These are phyloP conservation scores for Listronotus oregonensis DNA, from an alignment of 1,140 invertebrate species.

Conservation along the genomic window DNA sequence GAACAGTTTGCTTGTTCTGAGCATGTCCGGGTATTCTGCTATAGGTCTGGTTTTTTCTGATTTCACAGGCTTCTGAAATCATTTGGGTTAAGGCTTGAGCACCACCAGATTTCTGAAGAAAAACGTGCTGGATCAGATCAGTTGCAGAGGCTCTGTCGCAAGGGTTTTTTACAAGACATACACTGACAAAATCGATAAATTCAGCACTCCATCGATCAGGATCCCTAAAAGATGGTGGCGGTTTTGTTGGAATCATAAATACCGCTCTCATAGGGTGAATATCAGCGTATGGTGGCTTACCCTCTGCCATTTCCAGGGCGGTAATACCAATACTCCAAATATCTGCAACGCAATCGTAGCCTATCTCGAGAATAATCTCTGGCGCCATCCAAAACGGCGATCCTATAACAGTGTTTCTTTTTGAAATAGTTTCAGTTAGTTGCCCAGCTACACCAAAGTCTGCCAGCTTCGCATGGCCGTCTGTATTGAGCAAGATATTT, in stretches of 20 bases:
- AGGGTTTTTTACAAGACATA: constrained; percentile 92
- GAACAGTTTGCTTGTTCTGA: constrained; percentile 39
- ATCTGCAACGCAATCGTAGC: constrained; percentile 98
- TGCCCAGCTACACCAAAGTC: constrained; percentile 99
- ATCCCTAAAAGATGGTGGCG: constrained; percentile 96
- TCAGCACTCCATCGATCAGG: constrained; percentile 94
- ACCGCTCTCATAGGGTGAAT: constrained; percentile 99
- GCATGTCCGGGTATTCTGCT: constrained; percentile 56
- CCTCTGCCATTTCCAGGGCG: constrained; percentile 98
- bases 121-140: constrained; percentile 88
- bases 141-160: constrained; percentile 92
- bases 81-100: constrained; percentile 84
- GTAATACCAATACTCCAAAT: constrained; percentile 99
- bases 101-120: constrained; percentile 81
- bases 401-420: constrained; percentile 97
- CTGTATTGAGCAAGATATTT: constrained; percentile 98
- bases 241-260: constrained; percentile 99
- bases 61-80: constrained; percentile 91
- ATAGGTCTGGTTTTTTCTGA: constrained; percentile 79
- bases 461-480: constrained; percentile 97
- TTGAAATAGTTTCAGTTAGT: constrained; percentile 99
- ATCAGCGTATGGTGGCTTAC: constrained; percentile 97
- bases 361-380: constrained; percentile 98
- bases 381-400: constrained; percentile 99
- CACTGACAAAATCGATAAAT: constrained; percentile 97